Base-by-base conservation (phyloP, 2,888 invertebrate genomes). In the Phasia obesa region DNA sequence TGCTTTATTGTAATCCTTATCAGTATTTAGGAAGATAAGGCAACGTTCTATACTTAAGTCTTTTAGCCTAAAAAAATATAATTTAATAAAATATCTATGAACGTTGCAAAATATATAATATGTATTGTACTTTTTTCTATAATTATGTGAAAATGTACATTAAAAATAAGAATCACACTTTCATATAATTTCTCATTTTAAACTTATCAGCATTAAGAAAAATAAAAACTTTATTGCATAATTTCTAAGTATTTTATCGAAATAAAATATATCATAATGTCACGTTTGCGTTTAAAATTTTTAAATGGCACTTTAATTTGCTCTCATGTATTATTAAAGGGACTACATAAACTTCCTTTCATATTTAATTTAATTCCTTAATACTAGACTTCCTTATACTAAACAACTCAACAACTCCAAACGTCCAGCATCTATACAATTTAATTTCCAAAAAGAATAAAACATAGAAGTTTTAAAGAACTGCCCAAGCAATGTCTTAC, bases 301-400 rank as follows among this genome's bases (percentile, higher is more conserved):
- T 38, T 25, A 57, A 75, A 38, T 65, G 47, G 67, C 75, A 67
- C 49, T 67, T 57, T 75, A 67, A 75, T 75, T 75, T 65, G 49
- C 49, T 7, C 15, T 21, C 57, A 75, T 65, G 19, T 67, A 75
- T 59, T 67, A 49, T 67, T 67, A 65, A 27, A 75, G 75, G 65
- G 38, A 27, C 49, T 51, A 13, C 42, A 65, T 38, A 27, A 67
- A 59, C 49, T 59, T 67, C 35, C 49, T 59, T 47, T 38, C 3
- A 65, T 21, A 42, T 75, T 23, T n/a, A 38, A 67, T 67, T 75
- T 38, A 47, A 64, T 75, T 57, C 25, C 25, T 57, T n/a, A 38
- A 59, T 25, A 25, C 23, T 19, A 9, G 21, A 75, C 38, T 65
- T 64, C 65, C 57, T 67, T 51, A 67, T 38, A 49, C 7, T 47